Conservation (phyloP, 2,797 vertebrate species). For the Galagoides demidoff region DNA sequence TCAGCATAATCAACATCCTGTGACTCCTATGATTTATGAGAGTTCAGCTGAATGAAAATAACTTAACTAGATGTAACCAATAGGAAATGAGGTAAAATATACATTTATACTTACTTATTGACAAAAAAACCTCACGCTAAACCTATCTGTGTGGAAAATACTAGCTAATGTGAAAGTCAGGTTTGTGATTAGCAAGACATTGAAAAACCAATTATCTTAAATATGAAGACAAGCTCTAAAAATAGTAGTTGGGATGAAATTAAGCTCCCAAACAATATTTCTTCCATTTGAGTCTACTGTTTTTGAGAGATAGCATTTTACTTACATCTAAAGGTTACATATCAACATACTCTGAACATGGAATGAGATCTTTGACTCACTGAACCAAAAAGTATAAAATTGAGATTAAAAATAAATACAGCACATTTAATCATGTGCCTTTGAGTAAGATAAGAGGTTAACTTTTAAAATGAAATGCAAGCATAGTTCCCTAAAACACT, state of each 20-base stretch:
- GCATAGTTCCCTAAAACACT: constrained; percentile 7
- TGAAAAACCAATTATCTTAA: background rate
- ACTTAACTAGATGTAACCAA: background rate
- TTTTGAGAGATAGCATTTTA: background rate
- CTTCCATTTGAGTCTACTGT: background rate
- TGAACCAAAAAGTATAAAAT: constrained; percentile 47
- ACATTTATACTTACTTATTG: background rate
- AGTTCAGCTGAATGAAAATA: background rate
- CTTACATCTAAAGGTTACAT: constrained; percentile 1
- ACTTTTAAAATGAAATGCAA: constrained; percentile 35
- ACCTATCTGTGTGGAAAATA: background rate
- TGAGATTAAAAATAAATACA: constrained; percentile 5
- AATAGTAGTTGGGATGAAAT: background rate
- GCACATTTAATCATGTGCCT: background rate
- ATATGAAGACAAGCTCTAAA: background rate
- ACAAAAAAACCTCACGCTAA: background rate
- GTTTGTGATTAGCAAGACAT: background rate
- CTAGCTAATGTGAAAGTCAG: background rate
- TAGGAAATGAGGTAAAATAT: constrained; percentile 44
- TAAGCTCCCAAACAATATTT: background rate
- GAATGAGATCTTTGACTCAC: background rate
- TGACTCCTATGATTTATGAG: background rate
- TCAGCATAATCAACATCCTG: background rate
- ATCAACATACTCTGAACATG: background rate
- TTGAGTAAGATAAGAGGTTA: constrained; percentile 41